phyloP scores from a whole-genome alignment of 2,113 vertebrate species.

The Halichoerus grypus region DNA sequence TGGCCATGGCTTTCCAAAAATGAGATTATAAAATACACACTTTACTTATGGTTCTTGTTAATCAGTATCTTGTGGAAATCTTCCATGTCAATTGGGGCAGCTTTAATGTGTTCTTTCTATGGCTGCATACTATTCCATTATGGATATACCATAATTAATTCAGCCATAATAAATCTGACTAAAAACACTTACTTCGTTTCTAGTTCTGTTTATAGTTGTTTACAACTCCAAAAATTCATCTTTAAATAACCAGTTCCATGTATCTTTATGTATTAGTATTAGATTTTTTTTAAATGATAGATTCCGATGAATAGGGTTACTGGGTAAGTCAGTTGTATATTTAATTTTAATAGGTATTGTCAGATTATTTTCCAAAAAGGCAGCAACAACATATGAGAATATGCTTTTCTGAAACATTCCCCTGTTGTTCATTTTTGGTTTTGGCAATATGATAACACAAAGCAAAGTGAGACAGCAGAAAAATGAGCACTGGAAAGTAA shows the following conservation, averaged over 20 bases:
- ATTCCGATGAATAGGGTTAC: background rate
- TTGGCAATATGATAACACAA: background rate
- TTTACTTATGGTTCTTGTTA: background rate
- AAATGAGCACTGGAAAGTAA: background rate
- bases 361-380: background rate
- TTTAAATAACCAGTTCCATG: background rate
- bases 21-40: background rate
- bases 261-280: background rate
- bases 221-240: background rate
- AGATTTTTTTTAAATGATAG: background rate
- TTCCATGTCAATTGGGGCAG: background rate
- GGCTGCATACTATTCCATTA: background rate
- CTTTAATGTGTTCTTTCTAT: background rate
- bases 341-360: background rate
- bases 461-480: background rate
- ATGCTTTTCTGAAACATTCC: background rate
- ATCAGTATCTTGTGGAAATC: background rate
- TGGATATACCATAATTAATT: background rate
- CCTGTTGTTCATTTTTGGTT: background rate
- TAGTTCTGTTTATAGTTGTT: background rate
- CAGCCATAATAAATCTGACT: background rate
- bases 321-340: background rate
- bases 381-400: background rate
- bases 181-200: background rate
- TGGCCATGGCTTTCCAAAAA: background rate